Conservation (phyloP, 2,113 vertebrate genomes). For the Mus pahari region DNA sequence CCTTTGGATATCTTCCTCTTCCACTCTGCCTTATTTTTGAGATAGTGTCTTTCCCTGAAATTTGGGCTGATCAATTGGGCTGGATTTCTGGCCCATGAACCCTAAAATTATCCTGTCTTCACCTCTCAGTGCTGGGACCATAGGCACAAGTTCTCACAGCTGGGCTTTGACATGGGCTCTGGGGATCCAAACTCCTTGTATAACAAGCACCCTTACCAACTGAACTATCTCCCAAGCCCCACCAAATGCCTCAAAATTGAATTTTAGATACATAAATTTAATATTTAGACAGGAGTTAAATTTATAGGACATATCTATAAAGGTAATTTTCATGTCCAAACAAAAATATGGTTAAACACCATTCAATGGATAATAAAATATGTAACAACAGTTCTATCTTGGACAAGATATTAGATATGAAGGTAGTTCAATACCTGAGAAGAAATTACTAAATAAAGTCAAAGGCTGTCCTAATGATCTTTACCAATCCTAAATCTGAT, state of each 20-base stretch:
- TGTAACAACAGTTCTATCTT: slow-evolving; percentile 86
- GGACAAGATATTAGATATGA: slow-evolving; percentile 67
- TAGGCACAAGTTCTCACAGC: too few relatives aligned
- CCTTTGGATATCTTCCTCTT: not conserved
- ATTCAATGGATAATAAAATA: slow-evolving; percentile 85
- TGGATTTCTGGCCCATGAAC: not conserved
- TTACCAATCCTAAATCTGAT: too few relatives aligned
- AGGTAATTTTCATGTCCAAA: slow-evolving; percentile 87
- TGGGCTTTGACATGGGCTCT: not conserved
- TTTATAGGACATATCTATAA: slow-evolving; percentile 87
- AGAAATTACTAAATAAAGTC: slow-evolving; percentile 81
- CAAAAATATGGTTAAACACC: slow-evolving; percentile 86
- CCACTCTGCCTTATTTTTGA: not conserved
- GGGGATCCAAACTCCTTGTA: not conserved
- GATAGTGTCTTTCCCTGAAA: not conserved
- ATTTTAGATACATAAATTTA: slow-evolving; percentile 92
- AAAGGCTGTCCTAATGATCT: not conserved
- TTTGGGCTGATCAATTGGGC: not conserved
- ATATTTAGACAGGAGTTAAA: slow-evolving; percentile 91
- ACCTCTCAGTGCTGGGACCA: not conserved
- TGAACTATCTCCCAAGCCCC: not conserved
- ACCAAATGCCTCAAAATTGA: slow-evolving; percentile 86
- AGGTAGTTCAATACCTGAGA: slow-evolving; percentile 76
- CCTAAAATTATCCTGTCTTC: not conserved
- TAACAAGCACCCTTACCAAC: not conserved